A percentile compares a stretch with the other conserved stretches of the same genome.
phyloP scores from a whole-genome alignment of 2,888 invertebrate species.

The Tetrapedia diversipes region DNA sequence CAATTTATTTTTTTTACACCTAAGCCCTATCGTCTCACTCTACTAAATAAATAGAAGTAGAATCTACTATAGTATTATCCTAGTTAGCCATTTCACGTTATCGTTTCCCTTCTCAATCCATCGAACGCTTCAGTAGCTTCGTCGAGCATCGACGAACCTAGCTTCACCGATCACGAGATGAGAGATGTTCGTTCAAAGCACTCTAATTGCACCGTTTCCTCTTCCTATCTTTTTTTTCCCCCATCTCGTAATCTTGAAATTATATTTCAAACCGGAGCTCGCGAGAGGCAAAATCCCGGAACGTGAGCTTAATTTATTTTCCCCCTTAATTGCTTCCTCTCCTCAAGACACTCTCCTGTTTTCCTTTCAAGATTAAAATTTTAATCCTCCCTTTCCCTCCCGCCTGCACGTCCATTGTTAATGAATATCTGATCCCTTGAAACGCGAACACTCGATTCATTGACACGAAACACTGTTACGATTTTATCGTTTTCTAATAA shows the following conservation, averaged over 20 bases:
- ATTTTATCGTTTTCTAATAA: background rate
- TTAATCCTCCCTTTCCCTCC: background rate
- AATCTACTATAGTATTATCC: too few relatives aligned
- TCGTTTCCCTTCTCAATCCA: background rate
- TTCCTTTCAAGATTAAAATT: slow-evolving; percentile 8
- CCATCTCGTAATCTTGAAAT: background rate
- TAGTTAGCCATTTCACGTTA: too few relatives aligned
- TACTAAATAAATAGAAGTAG: too few relatives aligned
- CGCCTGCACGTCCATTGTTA: background rate
- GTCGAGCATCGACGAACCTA: background rate
- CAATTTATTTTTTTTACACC: slow-evolving; percentile 1
- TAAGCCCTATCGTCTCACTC: too few relatives aligned
- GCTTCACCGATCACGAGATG: background rate
- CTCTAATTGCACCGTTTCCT: background rate
- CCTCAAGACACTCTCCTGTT: slow-evolving; percentile 2
- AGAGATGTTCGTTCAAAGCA: background rate
- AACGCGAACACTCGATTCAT: background rate
- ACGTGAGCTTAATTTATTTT: slow-evolving; percentile 25
- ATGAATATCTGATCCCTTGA: slow-evolving; percentile 1
- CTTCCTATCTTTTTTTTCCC: too few relatives aligned
- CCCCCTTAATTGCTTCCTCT: slow-evolving; percentile 27
- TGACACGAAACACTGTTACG: background rate
- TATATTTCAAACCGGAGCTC: background rate
- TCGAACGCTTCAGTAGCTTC: background rate
- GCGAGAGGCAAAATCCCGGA: background rate